These are phyloP conservation scores for Aldabrachelys gigantea DNA, from an alignment of 2,113 vertebrate genomes.

Conservation along the genomic window DNA sequence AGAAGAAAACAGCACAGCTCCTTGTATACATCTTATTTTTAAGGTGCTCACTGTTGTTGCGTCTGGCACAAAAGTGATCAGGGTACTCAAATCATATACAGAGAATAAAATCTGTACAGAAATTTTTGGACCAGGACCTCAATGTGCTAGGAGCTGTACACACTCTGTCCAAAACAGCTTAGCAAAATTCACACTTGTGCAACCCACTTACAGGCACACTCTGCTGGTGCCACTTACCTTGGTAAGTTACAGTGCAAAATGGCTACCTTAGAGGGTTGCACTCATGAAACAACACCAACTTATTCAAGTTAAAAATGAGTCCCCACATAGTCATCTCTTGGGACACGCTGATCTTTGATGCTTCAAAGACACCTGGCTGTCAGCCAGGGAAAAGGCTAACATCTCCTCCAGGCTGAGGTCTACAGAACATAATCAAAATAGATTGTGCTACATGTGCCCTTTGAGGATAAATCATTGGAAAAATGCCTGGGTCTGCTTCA, in stretches of 20 bases:
- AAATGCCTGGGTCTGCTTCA: conserved; percentile 56
- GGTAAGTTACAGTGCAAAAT: neutral
- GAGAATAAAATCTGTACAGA: neutral
- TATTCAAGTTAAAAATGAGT: neutral
- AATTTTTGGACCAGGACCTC: neutral
- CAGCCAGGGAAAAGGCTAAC: neutral
- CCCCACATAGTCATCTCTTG: neutral
- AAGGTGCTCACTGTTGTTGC: neutral
- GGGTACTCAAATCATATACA: neutral
- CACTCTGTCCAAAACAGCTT: neutral
- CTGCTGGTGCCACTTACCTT: neutral
- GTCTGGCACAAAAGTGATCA: neutral
- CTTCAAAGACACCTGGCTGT: neutral
- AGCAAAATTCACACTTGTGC: neutral
- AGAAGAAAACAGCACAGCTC: neutral
- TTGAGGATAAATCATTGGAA: conserved; percentile 44
- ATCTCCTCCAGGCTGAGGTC: neutral
- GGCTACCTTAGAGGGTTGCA: neutral
- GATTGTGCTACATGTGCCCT: conserved; percentile 14
- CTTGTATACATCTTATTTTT: neutral
- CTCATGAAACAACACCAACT: neutral
- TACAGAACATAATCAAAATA: conserved; percentile 27
- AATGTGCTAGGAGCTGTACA: fast-evolving
- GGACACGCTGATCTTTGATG: neutral
- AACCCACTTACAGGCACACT: neutral